These are phyloP conservation scores for Saguinus midas DNA, from an alignment of 2,113 vertebrate genomes.

Conservation along the genomic window DNA sequence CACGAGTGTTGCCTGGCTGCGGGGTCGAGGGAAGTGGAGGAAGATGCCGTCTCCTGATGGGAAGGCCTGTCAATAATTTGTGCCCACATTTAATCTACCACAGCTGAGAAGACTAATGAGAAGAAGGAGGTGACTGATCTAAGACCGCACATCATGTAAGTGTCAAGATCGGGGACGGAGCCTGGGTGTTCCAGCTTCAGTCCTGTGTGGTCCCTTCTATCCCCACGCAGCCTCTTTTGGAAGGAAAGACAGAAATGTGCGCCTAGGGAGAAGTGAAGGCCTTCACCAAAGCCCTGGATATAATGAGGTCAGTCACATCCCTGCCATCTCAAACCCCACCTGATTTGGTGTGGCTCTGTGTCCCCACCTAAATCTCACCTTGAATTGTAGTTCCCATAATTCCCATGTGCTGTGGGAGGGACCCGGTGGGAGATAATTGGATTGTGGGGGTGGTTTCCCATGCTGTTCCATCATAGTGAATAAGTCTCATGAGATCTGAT, in stretches of 20 bases:
- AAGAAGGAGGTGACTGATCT: not conserved
- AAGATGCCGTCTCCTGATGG: not conserved
- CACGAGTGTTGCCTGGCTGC: not conserved
- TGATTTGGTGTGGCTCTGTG: no score
- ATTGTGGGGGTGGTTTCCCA: no score
- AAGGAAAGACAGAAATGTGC: not conserved
- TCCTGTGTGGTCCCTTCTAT: not conserved
- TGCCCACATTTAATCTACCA: not conserved
- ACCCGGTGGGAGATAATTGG: no score
- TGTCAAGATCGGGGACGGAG: not conserved
- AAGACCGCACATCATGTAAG: not conserved
- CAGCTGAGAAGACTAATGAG: not conserved
- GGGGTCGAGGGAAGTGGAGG: not conserved
- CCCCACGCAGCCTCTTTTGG: not conserved
- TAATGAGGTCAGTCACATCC: not conserved
- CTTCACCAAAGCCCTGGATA: not conserved
- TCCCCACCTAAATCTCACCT: no score
- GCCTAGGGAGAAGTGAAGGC: not conserved
- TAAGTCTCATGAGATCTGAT: no score
- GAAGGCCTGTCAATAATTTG: not conserved
- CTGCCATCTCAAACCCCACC: not conserved
- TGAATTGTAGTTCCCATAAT: no score
- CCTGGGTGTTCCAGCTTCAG: not conserved
- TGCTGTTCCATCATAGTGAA: no score
- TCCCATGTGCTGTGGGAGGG: no score